Conservation (phyloP, 2,113 vertebrate species). For the Crotalus helleri region DNA sequence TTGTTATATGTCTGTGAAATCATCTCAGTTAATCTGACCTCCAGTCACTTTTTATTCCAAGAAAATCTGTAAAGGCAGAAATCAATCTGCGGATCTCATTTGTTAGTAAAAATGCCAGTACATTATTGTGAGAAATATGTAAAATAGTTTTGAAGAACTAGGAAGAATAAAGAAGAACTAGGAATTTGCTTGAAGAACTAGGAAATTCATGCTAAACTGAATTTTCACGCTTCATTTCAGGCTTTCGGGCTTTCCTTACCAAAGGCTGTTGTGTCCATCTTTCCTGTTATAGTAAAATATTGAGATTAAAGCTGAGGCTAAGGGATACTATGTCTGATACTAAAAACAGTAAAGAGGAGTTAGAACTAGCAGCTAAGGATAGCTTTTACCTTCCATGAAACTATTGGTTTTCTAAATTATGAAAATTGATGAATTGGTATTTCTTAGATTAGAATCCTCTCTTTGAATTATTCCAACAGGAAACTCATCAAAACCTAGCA, state of each 20-base stretch:
- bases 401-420: background rate
- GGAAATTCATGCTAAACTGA: background rate
- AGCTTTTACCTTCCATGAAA: background rate
- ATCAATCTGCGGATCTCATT: background rate
- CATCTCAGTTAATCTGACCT: background rate
- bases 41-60: background rate
- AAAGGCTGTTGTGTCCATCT: background rate
- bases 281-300: background rate
- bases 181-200: background rate
- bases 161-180: background rate
- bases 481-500: slow-evolving; percentile 84
- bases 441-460: background rate
- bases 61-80: background rate
- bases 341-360: background rate
- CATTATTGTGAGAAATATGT: background rate
- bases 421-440: background rate
- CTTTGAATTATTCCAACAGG: slow-evolving; percentile 57
- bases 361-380: background rate
- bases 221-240: background rate
- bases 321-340: background rate
- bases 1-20: background rate
- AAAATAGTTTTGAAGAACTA: background rate
- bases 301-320: background rate
- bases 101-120: background rate
- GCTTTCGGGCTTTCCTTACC: background rate